Evolutionary conservation across 2,888 invertebrate species (phyloP), one percentile per base, ranked within the genome.

Genomic region (Noctua pronuba): DNA sequence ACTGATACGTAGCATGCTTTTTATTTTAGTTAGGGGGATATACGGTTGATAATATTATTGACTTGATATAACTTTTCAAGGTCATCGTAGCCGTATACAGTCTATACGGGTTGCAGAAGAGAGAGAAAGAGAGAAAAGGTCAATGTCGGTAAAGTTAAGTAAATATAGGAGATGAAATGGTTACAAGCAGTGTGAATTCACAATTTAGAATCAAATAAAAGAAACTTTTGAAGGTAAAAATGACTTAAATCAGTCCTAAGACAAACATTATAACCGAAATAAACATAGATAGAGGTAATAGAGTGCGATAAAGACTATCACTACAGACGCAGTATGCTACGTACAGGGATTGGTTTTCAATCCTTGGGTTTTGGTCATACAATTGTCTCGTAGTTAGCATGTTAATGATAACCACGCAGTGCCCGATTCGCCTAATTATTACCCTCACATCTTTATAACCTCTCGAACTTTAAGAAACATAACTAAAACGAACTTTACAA

Each of bases 1-100:
- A 66, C 55, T 76, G 86, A 83, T 46, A 58, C 68, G 68, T 52
- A n/a, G 52, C 64, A 38, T 24, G 66, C 35, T 65, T 72, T 82
- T 73, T 35, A 58, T 72, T 58, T 60, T 16, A 41, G 62, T 62
- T 7, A 35, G n/a, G 35, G 38, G 49, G 46, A 49, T 67, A 55
- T 46, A 58, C n/a, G 31, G 31, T 31, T 69, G 31, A 31, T 28
- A 58, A 60, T 67, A 49, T 21, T 68, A 41, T 78, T 78, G 52
- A 77, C 46, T 38, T 38, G 8, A 38, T 38, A n/a, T 31, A 41
- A 75, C 64, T 11, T 24, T 52, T 55, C n/a, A 11, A 31, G 13
- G 11, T 75, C 10, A 41, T 2, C 16, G 18, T 71, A 24, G 41
- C 4, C 13, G 21, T 8, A 6, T 49, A 24, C 55, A 55, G 55